Evolutionary conservation across 2,797 vertebrate species (phyloP).

Genomic region (Sebastes diploproa): DNA sequence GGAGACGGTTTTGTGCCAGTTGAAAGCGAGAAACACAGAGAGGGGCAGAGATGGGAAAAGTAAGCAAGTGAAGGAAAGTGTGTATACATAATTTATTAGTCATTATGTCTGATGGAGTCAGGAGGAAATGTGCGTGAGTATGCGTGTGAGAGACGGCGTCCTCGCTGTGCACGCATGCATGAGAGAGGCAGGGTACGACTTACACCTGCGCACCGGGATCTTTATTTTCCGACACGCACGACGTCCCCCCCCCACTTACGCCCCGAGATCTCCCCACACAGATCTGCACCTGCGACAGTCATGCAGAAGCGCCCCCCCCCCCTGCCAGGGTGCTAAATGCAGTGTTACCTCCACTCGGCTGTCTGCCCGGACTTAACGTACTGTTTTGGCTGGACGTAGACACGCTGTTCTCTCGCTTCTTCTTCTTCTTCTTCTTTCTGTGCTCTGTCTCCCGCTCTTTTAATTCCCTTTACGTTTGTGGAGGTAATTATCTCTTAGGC

Average conservation of each 20-base stretch:
- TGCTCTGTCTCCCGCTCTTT: constrained; percentile 20
- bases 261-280: neutral
- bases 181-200: neutral
- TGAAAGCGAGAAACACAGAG: constrained; percentile 37
- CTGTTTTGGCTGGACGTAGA: constrained; percentile 21
- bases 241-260: no score
- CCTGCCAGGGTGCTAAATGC: constrained; percentile 30
- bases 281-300: constrained; percentile 35
- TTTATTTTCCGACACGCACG: neutral
- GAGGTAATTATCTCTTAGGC: constrained; percentile 19
- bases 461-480: constrained; percentile 5
- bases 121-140: neutral
- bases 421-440: neutral
- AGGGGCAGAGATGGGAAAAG: constrained; percentile 19
- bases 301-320: constrained; percentile 5
- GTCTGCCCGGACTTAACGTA: constrained; percentile 23
- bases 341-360: constrained; percentile 25
- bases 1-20: constrained; percentile 26
- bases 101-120: constrained; percentile 5
- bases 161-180: neutral
- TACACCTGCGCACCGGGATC: constrained; percentile 16
- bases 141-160: neutral
- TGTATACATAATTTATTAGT: constrained; percentile 47
- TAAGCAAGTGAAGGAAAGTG: constrained; percentile 31
- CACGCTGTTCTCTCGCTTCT: neutral